A percentile compares a stretch with the other conserved stretches of the same genome.
Evolutionary conservation across 2,113 vertebrate genomes (phyloP).

Genomic region (Eudyptes chrysolophus): DNA sequence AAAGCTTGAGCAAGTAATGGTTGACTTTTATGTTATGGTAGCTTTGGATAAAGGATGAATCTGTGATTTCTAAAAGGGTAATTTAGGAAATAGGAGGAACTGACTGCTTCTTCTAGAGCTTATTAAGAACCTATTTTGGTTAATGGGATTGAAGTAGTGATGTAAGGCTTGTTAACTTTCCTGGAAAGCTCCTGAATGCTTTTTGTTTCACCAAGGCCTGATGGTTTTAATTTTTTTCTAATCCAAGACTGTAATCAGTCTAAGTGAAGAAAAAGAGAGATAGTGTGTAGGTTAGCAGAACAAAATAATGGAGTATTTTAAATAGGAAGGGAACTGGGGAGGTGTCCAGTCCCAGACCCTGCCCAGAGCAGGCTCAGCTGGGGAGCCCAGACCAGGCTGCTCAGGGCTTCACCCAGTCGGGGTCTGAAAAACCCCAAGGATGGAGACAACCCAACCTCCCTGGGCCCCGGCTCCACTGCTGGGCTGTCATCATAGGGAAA

Average conservation of each 20-base stretch:
- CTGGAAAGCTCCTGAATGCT: background rate
- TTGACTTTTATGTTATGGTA: background rate
- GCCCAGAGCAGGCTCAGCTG: background rate
- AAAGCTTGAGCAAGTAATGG: background rate
- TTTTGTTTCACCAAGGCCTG: background rate
- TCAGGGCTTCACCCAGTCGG: background rate
- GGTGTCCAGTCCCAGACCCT: background rate
- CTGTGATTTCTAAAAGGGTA: background rate
- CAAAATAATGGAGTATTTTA: background rate
- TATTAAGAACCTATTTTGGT: background rate
- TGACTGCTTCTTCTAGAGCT: background rate
- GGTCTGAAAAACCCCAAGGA: background rate
- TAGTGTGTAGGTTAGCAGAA: background rate
- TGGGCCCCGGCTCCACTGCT: background rate
- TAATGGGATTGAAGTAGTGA: background rate
- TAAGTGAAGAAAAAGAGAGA: background rate
- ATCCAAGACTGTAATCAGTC: background rate
- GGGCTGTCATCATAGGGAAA: background rate
- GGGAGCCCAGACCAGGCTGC: background rate
- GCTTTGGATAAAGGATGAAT: background rate
- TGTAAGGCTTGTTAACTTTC: background rate
- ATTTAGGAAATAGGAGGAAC: background rate
- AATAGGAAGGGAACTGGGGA: background rate
- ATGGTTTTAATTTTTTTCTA: background rate
- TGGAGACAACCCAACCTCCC: background rate